Evolutionary conservation across 1,140 invertebrate genomes (phyloP), one percentile per base, ranked within the genome.

Genomic region (Choristoneura fumiferana): DNA sequence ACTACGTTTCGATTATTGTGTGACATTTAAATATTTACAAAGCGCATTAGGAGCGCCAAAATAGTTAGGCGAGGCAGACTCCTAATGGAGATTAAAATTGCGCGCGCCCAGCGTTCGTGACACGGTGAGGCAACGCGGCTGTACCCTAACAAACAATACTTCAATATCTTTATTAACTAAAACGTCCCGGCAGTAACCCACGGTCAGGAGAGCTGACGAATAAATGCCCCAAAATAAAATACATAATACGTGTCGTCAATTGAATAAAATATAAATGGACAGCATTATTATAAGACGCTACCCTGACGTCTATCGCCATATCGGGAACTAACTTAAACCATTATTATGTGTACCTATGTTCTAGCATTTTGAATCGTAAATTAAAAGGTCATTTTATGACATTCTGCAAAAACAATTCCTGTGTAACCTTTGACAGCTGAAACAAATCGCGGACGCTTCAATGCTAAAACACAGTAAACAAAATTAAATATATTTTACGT

Each of bases 11-110:
- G 85, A 88, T 86, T 88, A 88, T 87, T 87, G 84, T 87, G 84
- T 84, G 84, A 88, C 84, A 84, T n/a, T n/a, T 84, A 84, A 87
- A 85, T 88, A 88, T 88, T 88, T 88, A 88, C 85, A 88, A 85
- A 82, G 78, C 82, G 82, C 81, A 68, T 66, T 59, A 68, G 81
- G 73, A 81, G 80, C 72, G 82, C 80, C 73, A 58, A 65, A 69
- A 63, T 63, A 74, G 68, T 81, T 78, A 79, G 81, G 80, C 76
- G 75, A 83, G 73, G 71, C 78, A 69, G 73, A 67, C 72, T 74
- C 76, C 69, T 66, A 60, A 63, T 62, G 63, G 69, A 69, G 63
- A 69, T 57, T 62, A 63, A 52, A 59, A 60, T 39, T 56, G 65
- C 65, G 67, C 57, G 55, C 55, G 57, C 57, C 60, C 68, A 39